Evolutionary conservation across 2,797 vertebrate species (phyloP), one percentile per base, ranked within the genome.

Genomic region (Halcyon badia): DNA sequence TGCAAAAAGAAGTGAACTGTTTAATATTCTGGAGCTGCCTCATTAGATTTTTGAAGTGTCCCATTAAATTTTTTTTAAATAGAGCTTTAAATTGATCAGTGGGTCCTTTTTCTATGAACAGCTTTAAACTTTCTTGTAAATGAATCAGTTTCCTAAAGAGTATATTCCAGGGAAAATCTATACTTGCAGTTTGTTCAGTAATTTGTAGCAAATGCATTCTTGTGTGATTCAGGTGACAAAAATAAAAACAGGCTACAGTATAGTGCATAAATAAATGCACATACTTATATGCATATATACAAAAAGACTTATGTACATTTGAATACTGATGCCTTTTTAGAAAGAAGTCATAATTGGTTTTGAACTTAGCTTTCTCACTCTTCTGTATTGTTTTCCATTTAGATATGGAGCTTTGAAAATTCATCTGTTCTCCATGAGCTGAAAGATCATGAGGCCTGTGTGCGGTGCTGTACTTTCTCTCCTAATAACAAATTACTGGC

Each of bases 391-490:
- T 83, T 88, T 90, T 83, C 26, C 41, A 52, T 97, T 76, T 96
- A 99, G 99, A 97, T 99, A 94, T 99, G 99, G 99, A 98, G 94
- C 95, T 98, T 99, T 85, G 98, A 98, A 68, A 98, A 96, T 51
- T 98, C 97, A 83, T 97, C 97, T 69, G 97, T 98, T 73, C 94
- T 98, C 84, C 96, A 97, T 87, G 97, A 98, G 10, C 93, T 99
- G 95, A 98, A 49, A 41, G 99, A 98, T 48, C 99, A 99, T 35
- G 98, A 98, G 39, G 98, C 98, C 77, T 99, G 99, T 20, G 99
- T 99, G 57, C 98, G 99, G 69, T 99, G 99, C 98, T 99, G 99
- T 95, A 75, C 97, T 24, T 99, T 99, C 98, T 99, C 99, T 71
- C 97, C 97, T 97, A 98, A 99, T 90, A 95, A 97, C 85, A 95